A percentile compares a stretch with the other conserved stretches of the same genome.
Conservation (phyloP, 2,888 invertebrate species). For the Noctuana brunneofusca region DNA sequence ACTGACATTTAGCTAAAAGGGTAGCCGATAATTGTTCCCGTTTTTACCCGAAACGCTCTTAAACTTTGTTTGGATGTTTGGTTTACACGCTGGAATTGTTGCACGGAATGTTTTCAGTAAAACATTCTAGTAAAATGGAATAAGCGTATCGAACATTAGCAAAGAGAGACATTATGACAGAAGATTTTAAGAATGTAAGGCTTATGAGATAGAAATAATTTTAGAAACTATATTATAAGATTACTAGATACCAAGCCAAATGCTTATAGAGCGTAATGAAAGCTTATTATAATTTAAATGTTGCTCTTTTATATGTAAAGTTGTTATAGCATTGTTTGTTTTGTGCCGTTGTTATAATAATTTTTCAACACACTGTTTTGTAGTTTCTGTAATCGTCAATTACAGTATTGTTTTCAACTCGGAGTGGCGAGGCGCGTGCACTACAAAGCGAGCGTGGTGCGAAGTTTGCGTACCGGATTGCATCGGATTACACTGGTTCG, state of each 20-base stretch:
- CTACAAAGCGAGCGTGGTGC: constrained; percentile 70
- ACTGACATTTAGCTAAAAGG: constrained; percentile 53
- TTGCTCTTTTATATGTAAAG: too few species aligned
- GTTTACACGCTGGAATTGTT: not conserved
- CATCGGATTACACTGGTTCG: constrained; percentile 61
- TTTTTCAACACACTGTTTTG: not conserved
- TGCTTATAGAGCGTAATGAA: too few species aligned
- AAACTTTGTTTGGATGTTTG: constrained; percentile 7
- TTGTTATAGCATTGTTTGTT: too few species aligned
- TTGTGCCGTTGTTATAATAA: not conserved
- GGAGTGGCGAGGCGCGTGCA: constrained; percentile 44
- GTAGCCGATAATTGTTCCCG: constrained; percentile 46
- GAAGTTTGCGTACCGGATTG: constrained; percentile 73
- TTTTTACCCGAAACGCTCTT: constrained; percentile 40
- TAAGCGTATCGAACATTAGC: too few species aligned
- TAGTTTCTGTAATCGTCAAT: constrained; percentile 6
- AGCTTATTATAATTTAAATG: too few species aligned
- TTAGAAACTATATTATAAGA: too few species aligned
- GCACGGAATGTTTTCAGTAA: constrained; percentile 1
- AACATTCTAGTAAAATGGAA: not conserved
- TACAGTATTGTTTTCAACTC: constrained; percentile 50
- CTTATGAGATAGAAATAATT: too few species aligned
- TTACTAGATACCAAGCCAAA: too few species aligned
- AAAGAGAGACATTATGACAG: too few species aligned
- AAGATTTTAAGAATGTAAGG: too few species aligned